phyloP scores from a whole-genome alignment of 2,113 vertebrate genomes.

The Dromiciops gliroides region DNA sequence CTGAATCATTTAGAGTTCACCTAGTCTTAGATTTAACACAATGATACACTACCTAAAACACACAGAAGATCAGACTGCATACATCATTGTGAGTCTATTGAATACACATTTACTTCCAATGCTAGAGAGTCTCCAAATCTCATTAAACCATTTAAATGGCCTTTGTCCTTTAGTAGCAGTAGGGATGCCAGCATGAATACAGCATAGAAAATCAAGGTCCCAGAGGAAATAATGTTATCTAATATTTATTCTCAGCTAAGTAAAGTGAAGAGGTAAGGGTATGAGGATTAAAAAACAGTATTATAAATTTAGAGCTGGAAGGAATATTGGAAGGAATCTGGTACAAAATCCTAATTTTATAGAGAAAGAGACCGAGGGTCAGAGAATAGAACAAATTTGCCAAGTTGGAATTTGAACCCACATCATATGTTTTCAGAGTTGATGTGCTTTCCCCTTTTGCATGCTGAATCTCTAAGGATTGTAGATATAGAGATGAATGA shows the following conservation, averaged over 20 bases:
- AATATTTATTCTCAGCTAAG: neutral
- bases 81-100: neutral
- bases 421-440: neutral
- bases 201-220: neutral
- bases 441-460: neutral
- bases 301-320: neutral
- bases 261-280: neutral
- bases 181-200: neutral
- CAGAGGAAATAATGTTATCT: neutral
- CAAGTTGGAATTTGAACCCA: neutral
- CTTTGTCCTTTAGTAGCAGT: neutral
- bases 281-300: neutral
- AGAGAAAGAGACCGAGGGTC: neutral
- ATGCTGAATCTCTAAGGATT: neutral
- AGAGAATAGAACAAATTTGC: neutral
- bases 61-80: neutral
- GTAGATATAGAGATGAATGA: neutral
- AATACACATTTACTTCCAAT: neutral
- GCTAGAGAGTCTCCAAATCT: neutral
- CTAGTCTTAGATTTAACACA: slow-evolving; percentile 61
- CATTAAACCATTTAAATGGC: neutral
- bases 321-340: neutral
- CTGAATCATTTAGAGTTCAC: slow-evolving; percentile 38
- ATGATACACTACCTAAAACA: neutral
- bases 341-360: neutral